Evolutionary conservation across 2,113 vertebrate species (phyloP).

Genomic region (Anoura caudifer): DNA sequence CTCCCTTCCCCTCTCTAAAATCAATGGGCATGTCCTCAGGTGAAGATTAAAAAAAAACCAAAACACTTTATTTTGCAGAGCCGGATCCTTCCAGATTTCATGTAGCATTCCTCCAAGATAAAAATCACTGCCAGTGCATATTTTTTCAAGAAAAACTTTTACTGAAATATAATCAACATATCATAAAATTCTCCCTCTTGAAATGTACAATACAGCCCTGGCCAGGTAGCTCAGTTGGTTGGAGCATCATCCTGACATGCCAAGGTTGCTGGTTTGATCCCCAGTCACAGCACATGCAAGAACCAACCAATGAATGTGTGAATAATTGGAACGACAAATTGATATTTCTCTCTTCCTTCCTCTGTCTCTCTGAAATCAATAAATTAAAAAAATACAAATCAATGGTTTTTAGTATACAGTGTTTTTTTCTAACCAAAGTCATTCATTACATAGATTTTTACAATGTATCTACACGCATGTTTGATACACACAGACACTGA

Average conservation of each 20-base stretch:
- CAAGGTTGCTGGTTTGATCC: neutral
- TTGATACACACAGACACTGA: neutral
- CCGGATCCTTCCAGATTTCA: neutral
- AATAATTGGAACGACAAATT: too few relatives aligned
- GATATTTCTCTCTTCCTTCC: neutral
- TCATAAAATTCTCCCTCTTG: neutral
- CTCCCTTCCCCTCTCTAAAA: too few relatives aligned
- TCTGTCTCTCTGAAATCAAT: neutral
- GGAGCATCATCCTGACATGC: neutral
- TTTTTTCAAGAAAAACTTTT: neutral
- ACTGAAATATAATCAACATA: neutral
- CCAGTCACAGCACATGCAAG: too few relatives aligned
- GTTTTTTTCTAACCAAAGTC: neutral
- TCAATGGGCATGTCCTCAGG: too few relatives aligned
- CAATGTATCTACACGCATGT: neutral
- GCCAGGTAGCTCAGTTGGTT: neutral
- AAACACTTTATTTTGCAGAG: neutral
- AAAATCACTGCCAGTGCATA: neutral
- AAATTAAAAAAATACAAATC: neutral
- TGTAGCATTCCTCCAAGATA: neutral
- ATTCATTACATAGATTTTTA: neutral
- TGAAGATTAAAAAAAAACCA: too few relatives aligned
- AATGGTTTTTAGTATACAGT: neutral
- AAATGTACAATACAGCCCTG: neutral
- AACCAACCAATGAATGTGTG: too few relatives aligned